Evolutionary conservation across 2,797 vertebrate genomes (phyloP).

Genomic region (Clarias laeviceps): DNA sequence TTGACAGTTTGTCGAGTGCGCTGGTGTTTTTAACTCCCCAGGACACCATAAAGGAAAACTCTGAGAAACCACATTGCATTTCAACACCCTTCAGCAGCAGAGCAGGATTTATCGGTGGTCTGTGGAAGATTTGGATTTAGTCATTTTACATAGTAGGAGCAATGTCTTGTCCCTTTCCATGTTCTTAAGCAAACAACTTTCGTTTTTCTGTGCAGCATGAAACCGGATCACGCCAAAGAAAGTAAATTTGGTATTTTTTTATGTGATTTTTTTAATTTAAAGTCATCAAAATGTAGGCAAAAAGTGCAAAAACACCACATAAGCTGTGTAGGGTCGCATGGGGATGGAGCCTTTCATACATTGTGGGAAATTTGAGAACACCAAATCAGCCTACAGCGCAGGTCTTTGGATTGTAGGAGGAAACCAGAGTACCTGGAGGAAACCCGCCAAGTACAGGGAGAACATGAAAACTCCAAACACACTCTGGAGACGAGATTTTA

Average conservation of each 20-base stretch:
- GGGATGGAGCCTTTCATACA: too few species aligned
- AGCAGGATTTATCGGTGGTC: neutral
- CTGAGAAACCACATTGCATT: neutral
- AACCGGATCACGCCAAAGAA: neutral
- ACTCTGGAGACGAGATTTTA: too few species aligned
- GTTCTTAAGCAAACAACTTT: neutral
- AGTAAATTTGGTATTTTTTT: too few species aligned
- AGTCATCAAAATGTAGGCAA: neutral
- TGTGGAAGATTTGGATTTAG: neutral
- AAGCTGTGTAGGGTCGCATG: too few species aligned
- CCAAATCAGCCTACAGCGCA: too few species aligned
- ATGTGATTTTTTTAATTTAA: neutral
- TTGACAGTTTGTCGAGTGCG: constrained; percentile 50
- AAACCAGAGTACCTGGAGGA: too few species aligned
- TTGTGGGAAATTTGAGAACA: too few species aligned
- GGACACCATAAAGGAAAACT: constrained; percentile 8
- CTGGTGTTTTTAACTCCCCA: constrained; percentile 35
- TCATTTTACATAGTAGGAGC: neutral
- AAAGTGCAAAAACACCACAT: neutral
- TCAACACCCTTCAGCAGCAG: neutral
- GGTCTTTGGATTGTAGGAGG: too few species aligned
- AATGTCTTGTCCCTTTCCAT: neutral
- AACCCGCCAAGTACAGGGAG: too few species aligned
- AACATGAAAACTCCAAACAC: too few species aligned
- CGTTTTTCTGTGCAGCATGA: neutral